Evolutionary conservation across 2,797 vertebrate genomes (phyloP).

Genomic region (Paedocypris micromegethes): DNA sequence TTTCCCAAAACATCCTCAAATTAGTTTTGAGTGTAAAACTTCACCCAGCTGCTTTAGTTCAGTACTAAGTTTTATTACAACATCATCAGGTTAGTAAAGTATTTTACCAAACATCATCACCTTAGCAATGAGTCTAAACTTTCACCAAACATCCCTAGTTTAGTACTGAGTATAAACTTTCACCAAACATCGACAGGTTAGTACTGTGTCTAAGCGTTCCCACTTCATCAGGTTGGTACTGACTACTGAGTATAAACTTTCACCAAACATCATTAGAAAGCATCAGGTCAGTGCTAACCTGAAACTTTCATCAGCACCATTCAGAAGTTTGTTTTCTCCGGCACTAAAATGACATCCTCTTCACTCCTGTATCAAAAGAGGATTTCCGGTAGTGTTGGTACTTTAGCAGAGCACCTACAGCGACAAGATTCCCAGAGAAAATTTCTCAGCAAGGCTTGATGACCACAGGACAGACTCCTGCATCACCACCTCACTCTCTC

Average conservation of each 20-base stretch:
- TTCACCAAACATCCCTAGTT: no score
- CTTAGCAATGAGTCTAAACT: no score
- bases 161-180: no score
- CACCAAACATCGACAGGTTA: no score
- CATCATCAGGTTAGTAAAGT: no score
- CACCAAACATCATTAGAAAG: constrained; percentile 44
- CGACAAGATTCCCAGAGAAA: constrained; percentile 32
- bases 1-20: no score
- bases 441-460: constrained; percentile 30
- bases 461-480: constrained; percentile 17
- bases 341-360: not conserved
- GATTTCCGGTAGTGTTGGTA: constrained; percentile 42
- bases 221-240: constrained; percentile 29
- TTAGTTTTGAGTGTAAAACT: no score
- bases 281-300: not conserved
- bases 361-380: constrained; percentile 48
- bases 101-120: no score
- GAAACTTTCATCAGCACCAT: no score
- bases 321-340: no score
- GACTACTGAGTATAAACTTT: constrained; percentile 35
- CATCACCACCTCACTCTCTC: constrained; percentile 23
- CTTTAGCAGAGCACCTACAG: constrained; percentile 41
- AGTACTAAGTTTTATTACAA: no score
- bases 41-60: no score
- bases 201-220: constrained; percentile 42